A percentile compares a stretch with the other conserved stretches of the same genome.
These are phyloP conservation scores for Sorex araneus DNA, from an alignment of 2,113 vertebrate genomes.

Conservation along the genomic window DNA sequence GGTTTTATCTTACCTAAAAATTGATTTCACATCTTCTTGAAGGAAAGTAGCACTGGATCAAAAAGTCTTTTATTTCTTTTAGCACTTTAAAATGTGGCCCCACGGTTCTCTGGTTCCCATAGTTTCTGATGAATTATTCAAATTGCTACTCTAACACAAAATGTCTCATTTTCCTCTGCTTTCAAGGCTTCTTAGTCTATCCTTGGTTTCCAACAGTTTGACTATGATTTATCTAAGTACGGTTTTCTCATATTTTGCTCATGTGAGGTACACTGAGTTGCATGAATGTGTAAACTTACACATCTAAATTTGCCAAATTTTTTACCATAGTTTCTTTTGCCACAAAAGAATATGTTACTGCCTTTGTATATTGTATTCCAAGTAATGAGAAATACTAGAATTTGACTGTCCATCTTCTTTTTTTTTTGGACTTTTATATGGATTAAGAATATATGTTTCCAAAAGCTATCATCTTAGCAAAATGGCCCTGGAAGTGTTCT, in stretches of 20 bases:
- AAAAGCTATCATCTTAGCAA: too few species aligned
- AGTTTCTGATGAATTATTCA: constrained; percentile 68
- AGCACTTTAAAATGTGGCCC: constrained; percentile 36
- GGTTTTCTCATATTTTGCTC: constrained; percentile 12
- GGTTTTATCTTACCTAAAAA: constrained; percentile 27
- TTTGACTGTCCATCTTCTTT: not conserved
- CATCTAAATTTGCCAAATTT: constrained; percentile 20
- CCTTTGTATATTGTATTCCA: not conserved
- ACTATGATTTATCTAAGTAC: not conserved
- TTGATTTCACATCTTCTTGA: constrained; percentile 41
- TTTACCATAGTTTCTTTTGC: not conserved
- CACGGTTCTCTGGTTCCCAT: not conserved
- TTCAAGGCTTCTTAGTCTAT: constrained; percentile 37
- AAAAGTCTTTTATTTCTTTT: constrained; percentile 15
- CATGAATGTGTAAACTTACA: not conserved
- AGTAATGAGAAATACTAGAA: constrained; percentile 26
- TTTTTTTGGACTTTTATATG: too few species aligned
- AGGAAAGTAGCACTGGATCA: not conserved
- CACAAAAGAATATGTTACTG: not conserved
- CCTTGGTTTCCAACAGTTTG: constrained; percentile 34
- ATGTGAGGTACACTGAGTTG: not conserved
- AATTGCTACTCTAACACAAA: constrained; percentile 48
- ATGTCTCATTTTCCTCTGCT: constrained; percentile 53
- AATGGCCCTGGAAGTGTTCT: too few species aligned
- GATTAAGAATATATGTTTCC: too few species aligned